Evolutionary conservation across 23 tunicate species (phyloP), one percentile per base, ranked within the genome.

Genomic region (Ascidia mentula): DNA sequence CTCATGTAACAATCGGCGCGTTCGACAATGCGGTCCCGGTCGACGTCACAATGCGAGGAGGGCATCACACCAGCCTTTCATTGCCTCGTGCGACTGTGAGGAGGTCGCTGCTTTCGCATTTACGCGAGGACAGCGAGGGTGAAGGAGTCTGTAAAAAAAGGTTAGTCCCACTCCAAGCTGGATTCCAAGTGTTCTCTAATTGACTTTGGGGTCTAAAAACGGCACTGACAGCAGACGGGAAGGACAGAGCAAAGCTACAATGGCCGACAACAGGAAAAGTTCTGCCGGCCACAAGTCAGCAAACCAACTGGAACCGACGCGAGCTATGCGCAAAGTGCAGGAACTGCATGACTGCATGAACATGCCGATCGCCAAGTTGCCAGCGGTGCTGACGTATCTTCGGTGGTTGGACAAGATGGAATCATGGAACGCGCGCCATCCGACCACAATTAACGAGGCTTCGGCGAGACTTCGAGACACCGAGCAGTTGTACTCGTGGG

Each of bases 321-420:
- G 87, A 26, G 97, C 97, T n/a, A 38, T 76, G 32, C 84, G 97
- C 6, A 65, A 73, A 22, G 87, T 91, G 18, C 80, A 77, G 37
- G 37, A 38, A 0, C 53, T 91, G 38, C 89, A 86, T 32, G 59
- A 86, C 32, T 70, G 76, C 53, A 59, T 80, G 36, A 85, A 91
- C 18, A 81, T 86, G 84, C 90, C 97, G 0, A 69, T 85, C n/a
- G 90, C 97, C 3, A 81, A 88, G 42, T 42, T 85, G 5, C 97
- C 97, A 31, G 87, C 97, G 3, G 97, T 91, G 46, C 60, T 91
- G 77, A 80, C 97, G 17, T 91, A 91, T 72, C 60, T 91, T 32
- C 76, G 90, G 46, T 91, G 97, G 97, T 60, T 91, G 72, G 97
- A 91, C 77, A 91, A 91, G 60, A 91, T 91, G 97, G 97, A 91